Percentiles rank a stretch among this genome's conserved stretches.
Conservation (phyloP, 1,140 invertebrate genomes). For the Drosophila navojoa region DNA sequence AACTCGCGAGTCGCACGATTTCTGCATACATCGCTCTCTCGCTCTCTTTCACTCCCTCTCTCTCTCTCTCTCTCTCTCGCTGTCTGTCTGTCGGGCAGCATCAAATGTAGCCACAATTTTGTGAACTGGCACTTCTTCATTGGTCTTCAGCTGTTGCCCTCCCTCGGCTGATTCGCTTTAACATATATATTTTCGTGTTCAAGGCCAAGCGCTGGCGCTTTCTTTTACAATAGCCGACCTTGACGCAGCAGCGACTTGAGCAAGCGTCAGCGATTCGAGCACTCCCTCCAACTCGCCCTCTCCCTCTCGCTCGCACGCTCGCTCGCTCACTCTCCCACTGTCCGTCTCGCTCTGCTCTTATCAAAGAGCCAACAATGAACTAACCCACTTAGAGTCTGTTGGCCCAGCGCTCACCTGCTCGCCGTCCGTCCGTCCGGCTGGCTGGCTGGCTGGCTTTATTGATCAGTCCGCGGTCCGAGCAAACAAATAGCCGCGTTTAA, state of each 20-base stretch:
- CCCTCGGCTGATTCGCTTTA: constrained; percentile 43
- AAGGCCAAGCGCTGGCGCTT: constrained; percentile 75
- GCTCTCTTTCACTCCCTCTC: background rate
- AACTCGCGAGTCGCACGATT: constrained; percentile 26
- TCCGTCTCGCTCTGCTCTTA: constrained; percentile 43
- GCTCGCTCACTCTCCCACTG: background rate
- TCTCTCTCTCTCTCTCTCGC: background rate
- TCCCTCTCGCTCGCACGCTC: background rate
- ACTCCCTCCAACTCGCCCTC: background rate
- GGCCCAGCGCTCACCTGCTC: constrained; percentile 28
- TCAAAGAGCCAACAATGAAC: constrained; percentile 59
- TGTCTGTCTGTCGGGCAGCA: background rate
- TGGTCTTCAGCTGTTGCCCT: constrained; percentile 2
- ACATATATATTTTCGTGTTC: constrained; percentile 72
- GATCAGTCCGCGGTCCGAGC: constrained; percentile 41
- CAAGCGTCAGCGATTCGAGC: constrained; percentile 16
- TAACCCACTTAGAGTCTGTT: constrained; percentile 77
- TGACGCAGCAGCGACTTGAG: constrained; percentile 56
- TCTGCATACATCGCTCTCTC: constrained; percentile 22
- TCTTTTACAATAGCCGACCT: constrained; percentile 82
- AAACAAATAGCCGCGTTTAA: constrained; percentile 67
- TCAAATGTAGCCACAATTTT: constrained; percentile 2
- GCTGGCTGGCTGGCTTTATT: constrained; percentile 45
- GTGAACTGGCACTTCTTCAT: constrained; percentile 14
- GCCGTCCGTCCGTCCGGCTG: constrained; percentile 1